Conservation (phyloP, 1,140 invertebrate species). For the Chrysomallon squamiferum region DNA sequence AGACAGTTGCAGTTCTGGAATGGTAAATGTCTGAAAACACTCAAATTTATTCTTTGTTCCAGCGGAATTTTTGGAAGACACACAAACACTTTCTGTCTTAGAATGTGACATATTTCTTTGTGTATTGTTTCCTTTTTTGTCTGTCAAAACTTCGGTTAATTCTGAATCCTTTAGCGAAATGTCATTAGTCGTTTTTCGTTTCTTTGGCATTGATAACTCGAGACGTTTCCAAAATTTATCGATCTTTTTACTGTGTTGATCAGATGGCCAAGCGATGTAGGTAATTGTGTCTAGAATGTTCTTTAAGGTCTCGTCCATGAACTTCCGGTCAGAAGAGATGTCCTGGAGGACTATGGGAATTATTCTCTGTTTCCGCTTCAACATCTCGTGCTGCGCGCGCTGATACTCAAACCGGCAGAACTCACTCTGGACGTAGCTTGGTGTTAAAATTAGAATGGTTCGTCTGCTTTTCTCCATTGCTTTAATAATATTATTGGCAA, state of each 20-base stretch:
- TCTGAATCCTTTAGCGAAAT: too few species aligned
- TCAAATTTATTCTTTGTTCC: too few species aligned
- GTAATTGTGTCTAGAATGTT: conserved; percentile 39
- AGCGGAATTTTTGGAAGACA: too few species aligned
- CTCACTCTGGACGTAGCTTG: conserved; percentile 42
- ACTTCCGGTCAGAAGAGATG: conserved; percentile 19
- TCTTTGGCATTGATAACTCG: conserved; percentile 39
- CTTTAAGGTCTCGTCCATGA: conserved; percentile 36
- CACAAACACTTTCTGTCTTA: too few species aligned
- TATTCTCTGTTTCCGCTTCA: conserved; percentile 40
- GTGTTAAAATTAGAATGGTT: conserved; percentile 41
- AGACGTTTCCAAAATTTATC: conserved; percentile 44
- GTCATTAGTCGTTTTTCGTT: too few species aligned
- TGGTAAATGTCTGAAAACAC: too few species aligned
- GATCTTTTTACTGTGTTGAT: conserved; percentile 22
- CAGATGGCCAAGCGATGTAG: conserved; percentile 42
- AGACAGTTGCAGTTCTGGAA: too few species aligned
- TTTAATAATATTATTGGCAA: conserved; percentile 45
- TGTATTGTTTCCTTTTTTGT: too few species aligned
- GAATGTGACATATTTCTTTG: too few species aligned
- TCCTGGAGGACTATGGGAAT: conserved; percentile 44
- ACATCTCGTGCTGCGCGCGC: conserved; percentile 42
- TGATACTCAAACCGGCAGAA: conserved; percentile 47
- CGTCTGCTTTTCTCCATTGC: conserved; percentile 40
- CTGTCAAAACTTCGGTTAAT: too few species aligned